These are phyloP conservation scores for Phthorimaea operculella DNA, from an alignment of 1,140 invertebrate genomes.

Conservation along the genomic window DNA sequence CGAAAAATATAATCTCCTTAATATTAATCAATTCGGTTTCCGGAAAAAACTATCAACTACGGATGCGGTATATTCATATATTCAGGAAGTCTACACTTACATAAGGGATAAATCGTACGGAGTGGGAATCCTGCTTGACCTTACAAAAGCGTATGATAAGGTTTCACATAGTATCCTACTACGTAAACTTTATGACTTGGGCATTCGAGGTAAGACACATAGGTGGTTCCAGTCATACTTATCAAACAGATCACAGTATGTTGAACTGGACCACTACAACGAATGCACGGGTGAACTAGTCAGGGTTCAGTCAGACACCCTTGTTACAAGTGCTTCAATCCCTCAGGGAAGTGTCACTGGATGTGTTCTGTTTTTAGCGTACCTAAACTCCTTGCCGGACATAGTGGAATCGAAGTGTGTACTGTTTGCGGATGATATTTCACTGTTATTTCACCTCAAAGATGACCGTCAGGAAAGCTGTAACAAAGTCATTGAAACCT, in stretches of 20 bases:
- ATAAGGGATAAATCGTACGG: background rate
- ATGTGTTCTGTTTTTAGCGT: slow-evolving; percentile 1
- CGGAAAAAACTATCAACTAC: background rate
- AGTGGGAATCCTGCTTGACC: background rate
- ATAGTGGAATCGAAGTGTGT: background rate
- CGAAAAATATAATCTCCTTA: background rate
- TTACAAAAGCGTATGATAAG: slow-evolving; percentile 1
- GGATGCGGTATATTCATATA: background rate
- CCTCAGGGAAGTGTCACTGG: slow-evolving; percentile 1
- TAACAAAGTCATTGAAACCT: background rate
- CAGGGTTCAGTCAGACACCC: background rate
- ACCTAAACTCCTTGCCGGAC: background rate
- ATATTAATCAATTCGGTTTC: background rate
- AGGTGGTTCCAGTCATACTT: background rate
- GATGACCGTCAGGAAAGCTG: background rate
- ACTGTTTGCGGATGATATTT: slow-evolving; percentile 7
- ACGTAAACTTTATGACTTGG: background rate
- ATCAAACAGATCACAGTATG: background rate
- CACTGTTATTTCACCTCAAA: background rate
- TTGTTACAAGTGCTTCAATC: background rate
- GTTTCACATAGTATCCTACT: no score
- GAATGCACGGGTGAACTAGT: background rate
- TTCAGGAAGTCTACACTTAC: background rate
- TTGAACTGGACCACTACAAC: background rate
- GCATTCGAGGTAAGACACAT: background rate